These are phyloP conservation scores for Gobio occitaniae DNA, from an alignment of 2,797 vertebrate species.

Conservation along the genomic window DNA sequence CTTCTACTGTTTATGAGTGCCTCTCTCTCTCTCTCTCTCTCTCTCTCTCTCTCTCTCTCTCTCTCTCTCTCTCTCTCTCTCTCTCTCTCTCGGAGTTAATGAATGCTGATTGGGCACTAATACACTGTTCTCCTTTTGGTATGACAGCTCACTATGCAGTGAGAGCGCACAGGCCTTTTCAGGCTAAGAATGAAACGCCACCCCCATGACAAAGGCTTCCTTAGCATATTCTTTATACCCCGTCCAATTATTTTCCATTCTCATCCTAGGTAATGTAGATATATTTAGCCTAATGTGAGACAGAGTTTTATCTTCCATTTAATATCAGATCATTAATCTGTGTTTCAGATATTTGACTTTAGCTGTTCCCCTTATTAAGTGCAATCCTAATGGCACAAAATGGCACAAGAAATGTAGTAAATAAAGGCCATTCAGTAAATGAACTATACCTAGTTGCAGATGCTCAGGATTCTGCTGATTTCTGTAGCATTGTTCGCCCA, in stretches of 20 bases:
- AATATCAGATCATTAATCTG: background rate
- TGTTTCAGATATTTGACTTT: conserved; percentile 1
- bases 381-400: background rate
- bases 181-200: background rate
- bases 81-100: conserved; percentile 18
- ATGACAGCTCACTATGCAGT: conserved; percentile 22
- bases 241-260: background rate
- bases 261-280: background rate
- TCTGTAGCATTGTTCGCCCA: background rate
- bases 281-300: background rate
- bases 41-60: background rate
- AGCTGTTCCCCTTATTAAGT: background rate
- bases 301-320: background rate
- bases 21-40: background rate
- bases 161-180: conserved; percentile 8
- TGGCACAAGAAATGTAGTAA: background rate
- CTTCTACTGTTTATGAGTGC: background rate
- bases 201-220: background rate
- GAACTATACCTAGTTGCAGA: background rate
- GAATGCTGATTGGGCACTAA: conserved; percentile 46
- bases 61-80: background rate
- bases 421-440: background rate
- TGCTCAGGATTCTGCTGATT: background rate
- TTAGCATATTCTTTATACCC: conserved; percentile 5
- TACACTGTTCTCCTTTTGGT: conserved; percentile 16